Evolutionary conservation across 2,113 vertebrate genomes (phyloP), one percentile per base, ranked within the genome.

Genomic region (Epinephelus moara): DNA sequence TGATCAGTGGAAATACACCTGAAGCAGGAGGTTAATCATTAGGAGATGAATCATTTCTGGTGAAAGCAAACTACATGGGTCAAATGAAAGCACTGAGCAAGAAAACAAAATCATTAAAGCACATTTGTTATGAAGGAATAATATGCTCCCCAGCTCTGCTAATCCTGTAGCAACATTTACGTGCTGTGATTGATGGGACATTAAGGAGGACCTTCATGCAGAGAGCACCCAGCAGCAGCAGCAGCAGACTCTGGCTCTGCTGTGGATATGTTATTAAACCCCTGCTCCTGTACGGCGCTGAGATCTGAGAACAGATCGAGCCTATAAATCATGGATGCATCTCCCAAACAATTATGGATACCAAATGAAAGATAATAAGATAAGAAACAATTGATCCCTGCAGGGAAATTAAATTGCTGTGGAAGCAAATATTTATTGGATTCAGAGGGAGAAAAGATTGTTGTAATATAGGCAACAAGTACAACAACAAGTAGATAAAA

Each of bases 361-460:
- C 78, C 52, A 80, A 87, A 85, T 80, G 45, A 82, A 71, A 85
- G 80, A 78, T 85, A 84, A 83, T 49, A 67, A 70, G 82, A 87
- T 77, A 30, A 76, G 60, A 75, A 50, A 33, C 80, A 50, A 17
- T 66, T 50, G 57, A 73, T 76, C 62, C 49, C 77, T 77, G 80
- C 60, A 45, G 86, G 66, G 49, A 62, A 3, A 53, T 75, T 23
- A 47, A 47, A 30, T 67, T 73, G 68, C 60, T 74, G 33, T 73
- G 40, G 60, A 5, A 2, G 73, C 15, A 75, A 42, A 75, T 74
- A 25, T 37, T 60, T 56, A 78, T 72, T 75, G 15, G n/a, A 63
- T 76, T 79, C 13, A 11, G 8, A 37, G 1, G 11, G 30, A 68
- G 2, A 59, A 47, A 4, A 52, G 60, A 66, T 55, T n/a, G 27